These are phyloP conservation scores for Penaeus chinensis DNA, from an alignment of 1,140 invertebrate species.

Conservation along the genomic window DNA sequence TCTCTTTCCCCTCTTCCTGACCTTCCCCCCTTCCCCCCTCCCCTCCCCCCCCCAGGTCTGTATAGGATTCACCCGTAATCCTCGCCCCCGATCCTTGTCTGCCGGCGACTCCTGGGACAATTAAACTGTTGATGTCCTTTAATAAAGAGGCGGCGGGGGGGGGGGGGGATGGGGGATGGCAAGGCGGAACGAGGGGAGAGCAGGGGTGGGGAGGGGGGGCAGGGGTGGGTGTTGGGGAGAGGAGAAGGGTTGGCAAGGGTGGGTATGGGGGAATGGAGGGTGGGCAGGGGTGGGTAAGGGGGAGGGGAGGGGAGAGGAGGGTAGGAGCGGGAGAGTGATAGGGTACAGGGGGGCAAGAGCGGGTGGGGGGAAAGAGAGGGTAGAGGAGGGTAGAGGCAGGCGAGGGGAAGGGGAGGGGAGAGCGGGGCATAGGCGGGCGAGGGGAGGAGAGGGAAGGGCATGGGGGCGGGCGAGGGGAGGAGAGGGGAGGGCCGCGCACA, in stretches of 20 bases:
- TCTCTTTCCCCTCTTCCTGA: background rate
- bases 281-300: background rate
- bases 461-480: too few relatives aligned
- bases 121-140: too few relatives aligned
- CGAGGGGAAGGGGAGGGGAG: background rate
- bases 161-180: background rate
- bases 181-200: background rate
- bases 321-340: background rate
- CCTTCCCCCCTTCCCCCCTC: background rate
- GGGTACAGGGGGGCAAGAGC: background rate
- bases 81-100: too few relatives aligned
- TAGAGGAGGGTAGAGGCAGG: background rate
- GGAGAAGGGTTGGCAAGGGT: too few relatives aligned
- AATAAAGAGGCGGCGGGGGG: background rate
- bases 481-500: too few relatives aligned
- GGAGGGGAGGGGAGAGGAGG: background rate
- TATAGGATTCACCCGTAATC: too few relatives aligned
- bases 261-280: too few relatives aligned
- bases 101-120: too few relatives aligned
- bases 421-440: constrained; percentile 2
- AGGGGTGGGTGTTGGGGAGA: too few relatives aligned
- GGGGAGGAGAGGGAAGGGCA: background rate
- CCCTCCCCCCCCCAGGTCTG: background rate
- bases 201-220: background rate
- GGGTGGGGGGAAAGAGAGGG: background rate